These are phyloP conservation scores for Parambassis ranga DNA, from an alignment of 2,797 vertebrate species.

Conservation along the genomic window DNA sequence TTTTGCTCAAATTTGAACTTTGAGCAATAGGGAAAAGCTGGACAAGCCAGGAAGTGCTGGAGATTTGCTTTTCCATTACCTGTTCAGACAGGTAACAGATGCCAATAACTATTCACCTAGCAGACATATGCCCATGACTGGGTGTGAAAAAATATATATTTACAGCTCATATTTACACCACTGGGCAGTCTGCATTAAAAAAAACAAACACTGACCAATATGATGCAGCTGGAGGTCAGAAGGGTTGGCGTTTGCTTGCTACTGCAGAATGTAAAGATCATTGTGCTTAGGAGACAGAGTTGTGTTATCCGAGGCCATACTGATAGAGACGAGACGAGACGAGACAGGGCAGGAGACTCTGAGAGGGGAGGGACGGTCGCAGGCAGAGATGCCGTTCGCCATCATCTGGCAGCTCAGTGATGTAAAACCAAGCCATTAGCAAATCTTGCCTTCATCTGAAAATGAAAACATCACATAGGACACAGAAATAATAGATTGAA, in stretches of 20 bases:
- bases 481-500: conserved; percentile 16
- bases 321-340: conserved; percentile 13
- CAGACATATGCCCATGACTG: not conserved
- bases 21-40: not conserved
- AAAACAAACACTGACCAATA: not conserved
- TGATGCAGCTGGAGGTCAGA: not conserved
- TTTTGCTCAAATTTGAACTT: not conserved
- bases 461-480: conserved; percentile 18
- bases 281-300: not conserved
- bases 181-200: not conserved
- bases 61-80: conserved; percentile 5
- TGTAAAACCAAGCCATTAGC: conserved; percentile 42
- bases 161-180: conserved; percentile 1
- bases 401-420: conserved; percentile 42
- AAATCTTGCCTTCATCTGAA: conserved; percentile 7
- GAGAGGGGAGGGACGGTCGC: conserved; percentile 10
- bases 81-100: not conserved
- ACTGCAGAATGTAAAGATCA: conserved; percentile 5
- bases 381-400: conserved; percentile 11
- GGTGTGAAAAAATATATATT: not conserved
- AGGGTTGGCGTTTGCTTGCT: conserved; percentile 2
- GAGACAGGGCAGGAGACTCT: conserved; percentile 20
- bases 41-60: not conserved
- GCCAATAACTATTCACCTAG: conserved; percentile 13
- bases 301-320: not conserved